These are phyloP conservation scores for Mormyrops boulengeri DNA, from an alignment of 2,797 vertebrate genomes.

Conservation along the genomic window DNA sequence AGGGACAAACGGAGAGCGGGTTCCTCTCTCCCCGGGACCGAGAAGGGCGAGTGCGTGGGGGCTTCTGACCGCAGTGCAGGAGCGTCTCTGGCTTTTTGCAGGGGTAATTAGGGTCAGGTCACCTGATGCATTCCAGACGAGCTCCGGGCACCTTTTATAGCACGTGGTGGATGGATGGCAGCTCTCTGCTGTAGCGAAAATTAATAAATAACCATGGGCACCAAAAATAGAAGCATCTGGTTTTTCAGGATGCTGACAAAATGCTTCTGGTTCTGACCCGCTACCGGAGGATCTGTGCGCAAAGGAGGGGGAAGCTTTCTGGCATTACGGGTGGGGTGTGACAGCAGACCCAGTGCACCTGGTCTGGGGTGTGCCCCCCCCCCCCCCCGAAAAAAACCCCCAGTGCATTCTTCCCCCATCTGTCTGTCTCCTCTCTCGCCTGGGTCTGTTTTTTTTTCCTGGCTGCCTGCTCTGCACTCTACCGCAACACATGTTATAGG, in stretches of 20 bases:
- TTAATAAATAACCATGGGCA: background rate
- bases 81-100: background rate
- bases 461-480: slow-evolving; percentile 47
- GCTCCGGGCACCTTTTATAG: background rate
- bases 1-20: background rate
- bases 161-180: background rate
- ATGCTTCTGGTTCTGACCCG: background rate
- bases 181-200: background rate
- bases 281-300: background rate
- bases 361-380: background rate
- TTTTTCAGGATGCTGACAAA: background rate
- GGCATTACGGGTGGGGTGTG: background rate
- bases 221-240: background rate
- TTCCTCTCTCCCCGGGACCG: background rate
- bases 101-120: background rate
- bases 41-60: background rate
- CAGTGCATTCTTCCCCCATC: background rate
- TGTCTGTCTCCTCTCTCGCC: slow-evolving; percentile 23
- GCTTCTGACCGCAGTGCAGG: background rate
- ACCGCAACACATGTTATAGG: slow-evolving; percentile 75
- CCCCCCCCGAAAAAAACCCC: too few species aligned
- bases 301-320: background rate
- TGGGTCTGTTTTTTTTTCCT: slow-evolving; percentile 58
- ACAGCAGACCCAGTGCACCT: background rate
- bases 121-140: background rate